These are phyloP conservation scores for Megamerina dolium DNA, from an alignment of 2,888 invertebrate species.

Conservation along the genomic window DNA sequence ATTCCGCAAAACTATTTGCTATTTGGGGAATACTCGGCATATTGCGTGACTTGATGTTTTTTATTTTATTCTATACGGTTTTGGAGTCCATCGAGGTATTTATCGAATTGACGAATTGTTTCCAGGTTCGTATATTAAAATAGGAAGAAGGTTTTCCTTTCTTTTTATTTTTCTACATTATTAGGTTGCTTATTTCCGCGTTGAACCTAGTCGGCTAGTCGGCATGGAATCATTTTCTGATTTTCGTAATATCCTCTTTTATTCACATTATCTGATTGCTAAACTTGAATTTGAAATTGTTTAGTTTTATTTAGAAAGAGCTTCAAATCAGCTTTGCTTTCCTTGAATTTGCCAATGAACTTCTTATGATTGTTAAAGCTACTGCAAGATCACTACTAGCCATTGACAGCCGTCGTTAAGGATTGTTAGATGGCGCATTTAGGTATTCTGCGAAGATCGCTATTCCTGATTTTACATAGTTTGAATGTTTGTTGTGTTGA, in stretches of 20 bases:
- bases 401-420: too few relatives aligned
- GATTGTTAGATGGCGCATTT: not conserved
- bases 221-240: too few relatives aligned
- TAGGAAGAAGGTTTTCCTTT: too few relatives aligned
- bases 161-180: not conserved
- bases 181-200: not conserved
- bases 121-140: not conserved
- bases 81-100: not conserved
- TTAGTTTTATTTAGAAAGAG: too few relatives aligned
- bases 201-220: not conserved
- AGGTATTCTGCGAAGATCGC: not conserved
- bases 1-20: not conserved
- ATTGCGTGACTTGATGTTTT: not conserved
- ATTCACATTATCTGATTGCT: too few relatives aligned
- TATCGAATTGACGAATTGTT: not conserved
- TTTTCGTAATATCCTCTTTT: too few relatives aligned
- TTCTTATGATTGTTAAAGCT: too few relatives aligned
- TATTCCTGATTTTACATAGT: not conserved
- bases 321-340: too few relatives aligned
- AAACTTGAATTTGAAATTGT: too few relatives aligned
- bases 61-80: not conserved
- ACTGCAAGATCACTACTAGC: too few relatives aligned
- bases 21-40: not conserved
- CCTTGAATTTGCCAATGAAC: too few relatives aligned
- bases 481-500: slow-evolving; percentile 4